Evolutionary conservation across 30 jellyfish, hydroid and myxozoan genomes (phyloP).

Genomic region (Catostylus mosaicus): DNA sequence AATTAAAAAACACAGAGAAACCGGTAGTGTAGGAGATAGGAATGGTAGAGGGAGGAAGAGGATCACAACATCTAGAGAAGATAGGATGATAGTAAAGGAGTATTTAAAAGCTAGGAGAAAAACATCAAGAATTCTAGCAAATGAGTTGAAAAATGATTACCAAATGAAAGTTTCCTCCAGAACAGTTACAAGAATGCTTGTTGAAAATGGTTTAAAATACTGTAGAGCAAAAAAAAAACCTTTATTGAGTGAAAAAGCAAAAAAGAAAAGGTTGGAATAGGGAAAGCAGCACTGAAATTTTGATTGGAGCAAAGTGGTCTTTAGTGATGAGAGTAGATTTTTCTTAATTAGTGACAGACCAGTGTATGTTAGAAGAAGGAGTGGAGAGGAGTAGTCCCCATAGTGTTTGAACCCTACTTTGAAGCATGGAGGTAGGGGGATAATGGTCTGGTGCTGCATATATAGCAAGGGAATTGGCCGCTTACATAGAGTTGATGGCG

Average conservation of each 20-base stretch:
- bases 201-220: conserved; percentile 19
- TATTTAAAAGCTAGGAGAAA: neutral
- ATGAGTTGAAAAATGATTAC: neutral
- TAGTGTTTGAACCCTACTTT: conserved; percentile 37
- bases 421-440: conserved; percentile 71
- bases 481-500: conserved; percentile 8
- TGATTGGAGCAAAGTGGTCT: conserved; percentile 53
- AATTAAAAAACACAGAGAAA: neutral
- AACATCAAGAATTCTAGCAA: neutral
- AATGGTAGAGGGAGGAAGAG: conserved; percentile 15
- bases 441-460: conserved; percentile 43
- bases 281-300: conserved; percentile 10
- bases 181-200: conserved; percentile 42
- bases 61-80: neutral
- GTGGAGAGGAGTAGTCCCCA: conserved; percentile 39
- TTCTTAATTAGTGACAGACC: conserved; percentile 49
- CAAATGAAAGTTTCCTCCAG: neutral
- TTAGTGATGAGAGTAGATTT: conserved; percentile 54
- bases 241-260: conserved; percentile 1
- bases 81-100: neutral
- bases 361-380: conserved; percentile 45
- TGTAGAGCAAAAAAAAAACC: conserved; percentile 47
- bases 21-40: conserved; percentile 1
- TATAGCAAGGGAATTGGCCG: conserved; percentile 27
- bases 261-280: neutral